Base-by-base conservation (phyloP, 2,113 vertebrate species). In the Strix uralensis region DNA sequence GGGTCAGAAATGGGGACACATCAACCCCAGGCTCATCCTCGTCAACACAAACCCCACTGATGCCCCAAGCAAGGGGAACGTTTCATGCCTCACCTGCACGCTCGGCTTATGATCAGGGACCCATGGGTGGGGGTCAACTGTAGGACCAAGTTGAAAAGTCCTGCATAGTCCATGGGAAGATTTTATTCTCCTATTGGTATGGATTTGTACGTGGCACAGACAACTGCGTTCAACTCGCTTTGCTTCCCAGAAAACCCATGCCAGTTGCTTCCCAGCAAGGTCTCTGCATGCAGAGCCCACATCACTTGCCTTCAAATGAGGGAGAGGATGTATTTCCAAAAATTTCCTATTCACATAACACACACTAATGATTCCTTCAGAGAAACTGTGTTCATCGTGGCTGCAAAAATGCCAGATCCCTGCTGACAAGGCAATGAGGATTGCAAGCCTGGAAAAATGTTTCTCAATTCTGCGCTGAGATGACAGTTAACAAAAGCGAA, bases 201-300 rank as follows among this genome's bases (percentile, higher is more conserved):
- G 61, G 26, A 19, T 34, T 51, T 1, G 0, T 49, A 47, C 1
- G 0, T 30, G 29, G 23, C 44, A 20, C 0, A 0, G n/a, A 42
- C 62, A 49, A n/a, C 30, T 5, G 16, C 4, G 0, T 40, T n/a
- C 34, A 46, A 20, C 34, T 34, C 44, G 4, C 36, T 80, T 30
- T 52, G 34, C 61, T 66, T 80, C n/a, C 30, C 54, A 67, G 69
- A 10, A 54, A 81, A 81, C 46, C 25, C 1, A 0, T n/a, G 61
- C 20, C 80, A 38, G 46, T 15, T 2, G 0, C 20, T 54, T 79
- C 46, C 29, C 79, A 59, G 38, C 20, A 46, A 51, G 57, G 32
- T 44, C 65, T 36, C 49, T 42, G 21, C 1, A 0, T 38, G 44
- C 44, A 79, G 42, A 85, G 30, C 55, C n/a, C 49, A 54, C 42